Conservation (phyloP, 2,888 invertebrate genomes). For the Sesia bembeciformis region DNA sequence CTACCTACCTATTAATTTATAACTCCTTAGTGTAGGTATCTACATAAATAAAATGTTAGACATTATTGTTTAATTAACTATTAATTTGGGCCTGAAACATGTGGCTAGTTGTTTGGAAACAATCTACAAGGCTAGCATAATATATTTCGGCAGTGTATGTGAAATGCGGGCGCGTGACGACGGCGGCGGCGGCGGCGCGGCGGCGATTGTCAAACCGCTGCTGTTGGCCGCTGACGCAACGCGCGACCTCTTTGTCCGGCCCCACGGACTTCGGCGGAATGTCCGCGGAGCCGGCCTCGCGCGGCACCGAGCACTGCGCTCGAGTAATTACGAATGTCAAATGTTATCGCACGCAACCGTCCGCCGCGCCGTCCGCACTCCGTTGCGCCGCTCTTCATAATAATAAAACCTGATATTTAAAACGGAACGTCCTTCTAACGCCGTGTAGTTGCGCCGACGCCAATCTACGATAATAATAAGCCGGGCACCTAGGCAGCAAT, state of each 20-base stretch:
- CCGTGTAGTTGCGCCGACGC: constrained; percentile 76
- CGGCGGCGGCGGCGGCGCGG: constrained; percentile 16
- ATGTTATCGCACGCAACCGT: constrained; percentile 74
- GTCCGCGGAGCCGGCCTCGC: constrained; percentile 27
- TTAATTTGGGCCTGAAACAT: background rate
- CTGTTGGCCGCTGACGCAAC: constrained; percentile 53
- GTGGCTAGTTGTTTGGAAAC: constrained; percentile 30
- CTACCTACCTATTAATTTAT: too few species aligned
- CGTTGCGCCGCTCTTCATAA: constrained; percentile 74
- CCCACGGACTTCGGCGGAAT: constrained; percentile 41
- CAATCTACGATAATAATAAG: constrained; percentile 76
- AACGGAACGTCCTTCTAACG: constrained; percentile 76
- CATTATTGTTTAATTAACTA: background rate
- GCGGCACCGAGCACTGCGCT: constrained; percentile 39
- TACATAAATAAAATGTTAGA: too few species aligned
- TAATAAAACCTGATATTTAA: constrained; percentile 76
- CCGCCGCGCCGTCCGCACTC: constrained; percentile 69
- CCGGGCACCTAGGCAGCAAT: constrained; percentile 50
- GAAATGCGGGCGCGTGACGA: constrained; percentile 34
- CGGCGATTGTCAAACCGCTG: constrained; percentile 20
- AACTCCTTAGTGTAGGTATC: too few species aligned
- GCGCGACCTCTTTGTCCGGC: constrained; percentile 68
- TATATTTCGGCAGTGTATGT: constrained; percentile 46
- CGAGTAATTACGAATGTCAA: constrained; percentile 74
- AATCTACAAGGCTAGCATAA: constrained; percentile 46